Conservation (phyloP, 2,113 vertebrate genomes). For the Mellivora capensis region DNA sequence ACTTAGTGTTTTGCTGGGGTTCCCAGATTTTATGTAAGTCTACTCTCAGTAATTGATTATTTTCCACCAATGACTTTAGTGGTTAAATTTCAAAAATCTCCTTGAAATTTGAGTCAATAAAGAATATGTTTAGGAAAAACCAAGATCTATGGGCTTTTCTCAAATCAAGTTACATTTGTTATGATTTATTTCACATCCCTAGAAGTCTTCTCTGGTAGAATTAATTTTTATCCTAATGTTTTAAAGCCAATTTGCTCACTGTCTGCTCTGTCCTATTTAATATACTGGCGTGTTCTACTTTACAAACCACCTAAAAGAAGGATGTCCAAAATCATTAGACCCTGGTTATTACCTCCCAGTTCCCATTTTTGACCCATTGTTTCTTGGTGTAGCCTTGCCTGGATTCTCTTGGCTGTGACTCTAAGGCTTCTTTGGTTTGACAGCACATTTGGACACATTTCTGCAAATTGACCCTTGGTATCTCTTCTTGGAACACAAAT, state of each 20-base stretch:
- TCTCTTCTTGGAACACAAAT: conserved; percentile 28
- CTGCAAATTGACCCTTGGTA: conserved; percentile 33
- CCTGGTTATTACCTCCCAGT: not conserved
- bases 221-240: not conserved
- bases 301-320: not conserved
- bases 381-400: not conserved
- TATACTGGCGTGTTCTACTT: not conserved
- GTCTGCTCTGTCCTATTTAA: not conserved
- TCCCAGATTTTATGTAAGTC: conserved; percentile 3
- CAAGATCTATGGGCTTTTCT: not conserved
- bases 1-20: not conserved
- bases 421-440: not conserved
- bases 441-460: conserved; percentile 42
- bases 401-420: not conserved
- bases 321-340: not conserved
- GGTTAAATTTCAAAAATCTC: conserved; percentile 13
- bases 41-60: not conserved
- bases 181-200: conserved; percentile 36
- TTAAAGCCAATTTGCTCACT: not conserved
- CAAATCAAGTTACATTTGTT: conserved; percentile 4
- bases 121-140: not conserved
- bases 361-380: not conserved
- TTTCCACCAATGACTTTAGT: not conserved
- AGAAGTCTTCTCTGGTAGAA: not conserved
- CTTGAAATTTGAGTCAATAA: conserved; percentile 19